Conservation (phyloP, 2,888 invertebrate genomes). For the Callinectes sapidus region DNA sequence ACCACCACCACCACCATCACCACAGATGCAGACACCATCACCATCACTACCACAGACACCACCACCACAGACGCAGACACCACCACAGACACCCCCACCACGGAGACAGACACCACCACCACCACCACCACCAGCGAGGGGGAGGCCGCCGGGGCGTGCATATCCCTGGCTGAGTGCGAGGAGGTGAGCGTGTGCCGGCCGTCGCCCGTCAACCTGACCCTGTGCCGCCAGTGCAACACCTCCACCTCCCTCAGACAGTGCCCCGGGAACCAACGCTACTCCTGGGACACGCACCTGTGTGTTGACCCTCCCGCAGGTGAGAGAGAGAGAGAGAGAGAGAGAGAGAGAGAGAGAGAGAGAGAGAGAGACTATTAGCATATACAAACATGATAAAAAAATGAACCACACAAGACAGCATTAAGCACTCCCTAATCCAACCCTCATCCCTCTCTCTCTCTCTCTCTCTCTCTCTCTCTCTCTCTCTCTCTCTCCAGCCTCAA, state of each 20-base stretch:
- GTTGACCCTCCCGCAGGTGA: not conserved
- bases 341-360: constrained; percentile 37
- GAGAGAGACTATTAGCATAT: constrained; percentile 24
- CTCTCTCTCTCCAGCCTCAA: not conserved
- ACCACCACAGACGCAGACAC: constrained; percentile 16
- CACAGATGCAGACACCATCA: not conserved
- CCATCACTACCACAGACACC: not conserved
- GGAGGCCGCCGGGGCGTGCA: not conserved
- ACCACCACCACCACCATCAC: not conserved
- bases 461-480: not conserved
- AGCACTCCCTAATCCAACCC: not conserved
- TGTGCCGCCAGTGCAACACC: not conserved
- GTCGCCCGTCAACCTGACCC: not conserved
- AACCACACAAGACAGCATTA: not conserved
- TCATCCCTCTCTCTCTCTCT: too few relatives aligned
- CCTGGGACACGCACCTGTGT: not conserved
- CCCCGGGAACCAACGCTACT: not conserved
- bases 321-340: constrained; percentile 35
- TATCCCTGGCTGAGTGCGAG: not conserved
- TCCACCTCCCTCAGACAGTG: not conserved
- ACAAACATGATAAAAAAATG: not conserved
- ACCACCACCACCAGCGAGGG: not conserved
- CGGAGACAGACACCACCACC: constrained; percentile 9
- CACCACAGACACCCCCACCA: not conserved
- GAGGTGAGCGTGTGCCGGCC: not conserved